A percentile compares a stretch with the other conserved stretches of the same genome.
Conservation (phyloP, 1,140 invertebrate genomes). For the Drosophila parabipectinata region DNA sequence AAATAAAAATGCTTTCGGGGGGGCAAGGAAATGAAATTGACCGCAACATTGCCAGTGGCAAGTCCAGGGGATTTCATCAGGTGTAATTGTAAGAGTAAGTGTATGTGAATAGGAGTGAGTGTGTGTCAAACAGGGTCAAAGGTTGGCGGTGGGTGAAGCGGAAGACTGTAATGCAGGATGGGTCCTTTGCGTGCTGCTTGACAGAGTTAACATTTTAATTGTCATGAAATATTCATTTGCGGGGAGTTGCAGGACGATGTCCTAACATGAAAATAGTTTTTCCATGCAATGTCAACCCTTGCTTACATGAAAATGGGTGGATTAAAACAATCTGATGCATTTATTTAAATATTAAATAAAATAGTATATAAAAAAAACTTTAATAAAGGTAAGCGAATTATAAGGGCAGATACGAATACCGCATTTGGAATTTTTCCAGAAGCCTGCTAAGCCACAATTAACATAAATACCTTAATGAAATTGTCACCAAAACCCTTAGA, state of each 20-base stretch:
- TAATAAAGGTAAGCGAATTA: background rate
- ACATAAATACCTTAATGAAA: background rate
- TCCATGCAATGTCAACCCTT: conserved; percentile 37
- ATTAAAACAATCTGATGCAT: background rate
- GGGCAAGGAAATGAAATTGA: conserved; percentile 65
- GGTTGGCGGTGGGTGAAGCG: background rate
- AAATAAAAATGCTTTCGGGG: background rate
- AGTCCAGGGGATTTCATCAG: conserved; percentile 25
- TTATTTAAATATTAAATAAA: background rate
- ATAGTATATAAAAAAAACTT: background rate
- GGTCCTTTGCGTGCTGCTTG: conserved; percentile 52
- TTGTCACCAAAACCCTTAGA: background rate
- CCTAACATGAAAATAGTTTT: conserved; percentile 72
- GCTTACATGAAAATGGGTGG: conserved; percentile 11
- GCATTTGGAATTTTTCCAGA: too few relatives aligned
- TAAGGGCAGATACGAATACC: background rate
- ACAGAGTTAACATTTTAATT: conserved; percentile 79
- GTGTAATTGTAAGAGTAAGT: conserved; percentile 43
- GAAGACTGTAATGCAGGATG: background rate
- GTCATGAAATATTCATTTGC: conserved; percentile 75
- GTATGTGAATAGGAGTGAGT: background rate
- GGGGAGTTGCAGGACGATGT: conserved; percentile 13
- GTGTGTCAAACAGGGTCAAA: background rate
- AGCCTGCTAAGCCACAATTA: too few relatives aligned
- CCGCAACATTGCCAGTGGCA: conserved; percentile 68